phyloP scores from a whole-genome alignment of 92 coral and sea anemone species.

The Heliopora coerulea region DNA sequence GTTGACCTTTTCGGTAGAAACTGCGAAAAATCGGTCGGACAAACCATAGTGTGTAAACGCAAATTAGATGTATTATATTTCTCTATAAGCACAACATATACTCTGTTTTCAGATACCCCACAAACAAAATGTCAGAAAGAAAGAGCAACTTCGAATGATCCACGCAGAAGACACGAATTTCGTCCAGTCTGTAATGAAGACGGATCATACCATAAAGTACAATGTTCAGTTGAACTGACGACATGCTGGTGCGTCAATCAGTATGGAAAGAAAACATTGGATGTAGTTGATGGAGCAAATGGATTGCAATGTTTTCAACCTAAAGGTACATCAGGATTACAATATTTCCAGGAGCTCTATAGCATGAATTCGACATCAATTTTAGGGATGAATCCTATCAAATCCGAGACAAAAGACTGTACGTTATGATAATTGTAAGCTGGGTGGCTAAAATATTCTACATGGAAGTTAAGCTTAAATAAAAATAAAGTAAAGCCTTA shows the following conservation, averaged over 20 bases:
- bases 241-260: conserved; percentile 93
- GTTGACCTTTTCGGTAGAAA: too few species aligned
- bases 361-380: too few species aligned
- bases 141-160: conserved; percentile 71
- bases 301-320: conserved; percentile 72
- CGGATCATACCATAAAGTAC: conserved; percentile 81
- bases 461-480: too few species aligned
- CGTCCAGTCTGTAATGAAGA: conserved; percentile 76
- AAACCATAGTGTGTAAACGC: too few species aligned
- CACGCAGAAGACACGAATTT: conserved; percentile 71
- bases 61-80: background rate
- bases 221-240: conserved; percentile 76
- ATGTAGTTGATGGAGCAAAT: conserved; percentile 51
- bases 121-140: conserved; percentile 66
- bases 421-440: too few species aligned
- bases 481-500: too few species aligned
- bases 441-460: too few species aligned
- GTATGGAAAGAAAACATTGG: conserved; percentile 82
- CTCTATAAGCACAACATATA: background rate
- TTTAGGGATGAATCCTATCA: too few species aligned
- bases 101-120: conserved; percentile 6
- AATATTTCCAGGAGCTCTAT: too few species aligned
- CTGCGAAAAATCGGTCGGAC: too few species aligned
- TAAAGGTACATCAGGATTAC: too few species aligned
- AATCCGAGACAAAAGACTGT: too few species aligned